Evolutionary conservation across 1,140 invertebrate genomes (phyloP).

Genomic region (Hylaeus anthracinus): DNA sequence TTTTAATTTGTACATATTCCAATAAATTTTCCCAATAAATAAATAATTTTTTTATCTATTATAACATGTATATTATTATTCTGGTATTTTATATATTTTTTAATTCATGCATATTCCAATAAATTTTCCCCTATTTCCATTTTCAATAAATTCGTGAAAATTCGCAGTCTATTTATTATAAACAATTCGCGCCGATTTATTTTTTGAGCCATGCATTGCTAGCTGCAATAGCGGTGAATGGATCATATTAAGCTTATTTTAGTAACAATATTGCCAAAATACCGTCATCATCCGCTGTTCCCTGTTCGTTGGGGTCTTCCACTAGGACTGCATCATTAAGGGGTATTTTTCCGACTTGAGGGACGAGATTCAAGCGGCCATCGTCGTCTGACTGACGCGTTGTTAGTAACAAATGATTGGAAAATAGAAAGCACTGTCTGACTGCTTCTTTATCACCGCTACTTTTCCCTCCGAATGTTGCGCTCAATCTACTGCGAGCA

Average conservation of each 20-base stretch:
- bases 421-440: slow-evolving; percentile 93
- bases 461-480: slow-evolving; percentile 83
- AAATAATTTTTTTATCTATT: no score
- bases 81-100: no score
- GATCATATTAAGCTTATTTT: slow-evolving; percentile 28
- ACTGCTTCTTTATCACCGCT: slow-evolving; percentile 85
- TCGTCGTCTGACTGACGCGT: slow-evolving; percentile 84
- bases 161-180: no score
- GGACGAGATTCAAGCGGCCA: slow-evolving; percentile 92
- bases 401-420: slow-evolving; percentile 92
- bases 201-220: background rate
- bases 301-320: slow-evolving; percentile 87
- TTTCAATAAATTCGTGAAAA: no score
- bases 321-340: slow-evolving; percentile 92
- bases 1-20: no score
- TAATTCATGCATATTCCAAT: no score
- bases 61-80: no score
- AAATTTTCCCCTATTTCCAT: no score
- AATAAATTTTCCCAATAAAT: no score
- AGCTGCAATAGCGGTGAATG: no score
- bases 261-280: slow-evolving; percentile 53
- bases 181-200: no score
- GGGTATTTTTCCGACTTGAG: slow-evolving; percentile 91
- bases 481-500: slow-evolving; percentile 82
- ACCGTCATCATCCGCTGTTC: slow-evolving; percentile 85